Evolutionary conservation across 1,140 invertebrate species (phyloP).

Genomic region (Fopius arisanus): DNA sequence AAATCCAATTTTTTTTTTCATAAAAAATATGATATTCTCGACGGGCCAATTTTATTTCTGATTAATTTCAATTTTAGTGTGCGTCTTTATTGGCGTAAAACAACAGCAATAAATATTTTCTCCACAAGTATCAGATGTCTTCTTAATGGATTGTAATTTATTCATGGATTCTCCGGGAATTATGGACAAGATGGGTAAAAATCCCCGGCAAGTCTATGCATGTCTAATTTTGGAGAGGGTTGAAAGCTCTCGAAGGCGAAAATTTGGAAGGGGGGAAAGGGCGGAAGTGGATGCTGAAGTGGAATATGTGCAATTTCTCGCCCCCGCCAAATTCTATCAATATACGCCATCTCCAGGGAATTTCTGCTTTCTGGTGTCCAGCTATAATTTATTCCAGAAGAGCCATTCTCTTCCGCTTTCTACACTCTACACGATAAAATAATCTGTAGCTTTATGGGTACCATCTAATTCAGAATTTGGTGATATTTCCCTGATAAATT

Average conservation of each 20-base stretch:
- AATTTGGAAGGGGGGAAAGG: not conserved
- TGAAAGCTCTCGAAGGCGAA: not conserved
- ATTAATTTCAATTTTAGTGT: too few species aligned
- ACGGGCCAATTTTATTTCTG: too few species aligned
- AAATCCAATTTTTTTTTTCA: too few species aligned
- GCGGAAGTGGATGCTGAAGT: not conserved
- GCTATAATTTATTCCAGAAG: not conserved
- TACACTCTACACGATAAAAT: not conserved
- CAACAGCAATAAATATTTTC: not conserved
- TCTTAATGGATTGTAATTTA: too few species aligned
- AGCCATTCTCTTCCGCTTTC: not conserved
- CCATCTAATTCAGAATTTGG: not conserved
- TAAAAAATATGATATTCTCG: too few species aligned
- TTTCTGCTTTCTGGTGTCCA: not conserved
- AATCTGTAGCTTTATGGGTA: not conserved
- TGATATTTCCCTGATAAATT: not conserved
- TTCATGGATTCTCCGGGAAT: not conserved
- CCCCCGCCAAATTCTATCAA: not conserved
- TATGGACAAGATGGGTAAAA: too few species aligned
- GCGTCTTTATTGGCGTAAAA: too few species aligned
- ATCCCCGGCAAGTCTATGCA: too few species aligned
- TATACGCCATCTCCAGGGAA: not conserved
- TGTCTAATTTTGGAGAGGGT: too few species aligned
- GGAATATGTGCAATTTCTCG: slow-evolving; percentile 2
- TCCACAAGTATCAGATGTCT: not conserved